These are phyloP conservation scores for Peromyscus melanophrys DNA, from an alignment of 2,797 vertebrate species.

Conservation along the genomic window DNA sequence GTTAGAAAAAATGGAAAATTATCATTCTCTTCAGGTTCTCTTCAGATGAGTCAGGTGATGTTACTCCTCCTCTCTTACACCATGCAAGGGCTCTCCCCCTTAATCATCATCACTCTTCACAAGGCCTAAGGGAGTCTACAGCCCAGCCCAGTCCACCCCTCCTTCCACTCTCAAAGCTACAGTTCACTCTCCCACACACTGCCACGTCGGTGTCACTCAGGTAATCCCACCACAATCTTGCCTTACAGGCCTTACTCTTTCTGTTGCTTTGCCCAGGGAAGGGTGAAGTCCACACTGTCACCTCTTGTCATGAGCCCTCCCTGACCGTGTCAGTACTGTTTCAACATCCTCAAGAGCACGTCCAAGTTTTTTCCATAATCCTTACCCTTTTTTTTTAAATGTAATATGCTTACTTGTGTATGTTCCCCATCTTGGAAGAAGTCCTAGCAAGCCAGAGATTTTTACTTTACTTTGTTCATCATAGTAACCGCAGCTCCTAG, in stretches of 20 bases:
- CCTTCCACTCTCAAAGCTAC: background rate
- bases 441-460: background rate
- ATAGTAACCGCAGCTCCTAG: background rate
- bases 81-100: background rate
- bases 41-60: background rate
- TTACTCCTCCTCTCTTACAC: background rate
- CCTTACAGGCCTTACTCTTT: background rate
- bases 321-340: background rate
- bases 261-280: background rate
- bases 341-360: background rate
- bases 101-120: background rate
- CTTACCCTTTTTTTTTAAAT: background rate
- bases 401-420: background rate
- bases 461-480: background rate
- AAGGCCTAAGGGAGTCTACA: background rate
- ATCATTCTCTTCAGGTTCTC: background rate
- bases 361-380: background rate
- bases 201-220: background rate
- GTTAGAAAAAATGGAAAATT: background rate
- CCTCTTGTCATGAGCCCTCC: background rate
- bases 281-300: background rate
- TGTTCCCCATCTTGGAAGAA: background rate
- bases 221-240: background rate
- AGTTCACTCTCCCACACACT: background rate
- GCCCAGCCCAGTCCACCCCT: background rate